Base-by-base conservation (phyloP, 2,113 vertebrate genomes). In the Cygnus buccinator region DNA sequence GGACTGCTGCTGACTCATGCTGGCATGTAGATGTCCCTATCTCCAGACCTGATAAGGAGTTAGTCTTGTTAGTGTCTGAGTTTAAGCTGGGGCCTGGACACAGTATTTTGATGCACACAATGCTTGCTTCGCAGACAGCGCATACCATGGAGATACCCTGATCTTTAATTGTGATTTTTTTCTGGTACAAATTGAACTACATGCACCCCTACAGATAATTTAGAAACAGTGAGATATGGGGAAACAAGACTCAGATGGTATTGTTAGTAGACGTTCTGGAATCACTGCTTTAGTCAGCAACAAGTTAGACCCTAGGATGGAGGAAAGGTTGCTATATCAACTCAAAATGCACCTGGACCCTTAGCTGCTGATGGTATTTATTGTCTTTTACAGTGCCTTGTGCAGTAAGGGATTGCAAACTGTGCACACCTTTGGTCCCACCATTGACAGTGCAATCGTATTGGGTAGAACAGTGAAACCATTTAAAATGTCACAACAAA, bases 391-490 rank as follows among this genome's bases (percentile, higher is more conserved):
- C 8, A 43, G 61, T 37, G 37, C 50, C n/a, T 54, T 59, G 57
- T 16, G 31, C 46, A 50, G 17, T 19, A 57, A 55, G 33, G 20
- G 79, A 66, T 1, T 31, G 39, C 28, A 44, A 5, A 1, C 20
- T 16, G 2, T 48, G 10, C 15, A 1, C 28, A 4, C 23, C 22
- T 52, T 13, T 9, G 26, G 22, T 52, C 63, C 37, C 6, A 41
- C 33, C 9, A 18, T 10, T 21, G 43, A 33, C 39, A 44, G 23
- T 1, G 13, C 13, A 23, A 35, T 22, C 0, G 1, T 28, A 6
- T 19, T 25, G 9, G 39, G 16, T 13, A 72, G 75, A 79, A 25
- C 1, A 58, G 54, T 23, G 39, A 90, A 76, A 26, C 22, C 13
- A 18, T 31, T 88, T 72, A 18, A 72, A 76, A 62, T 4, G 21